Conservation (phyloP, 2,797 vertebrate genomes). For the Dipus sagitta region DNA sequence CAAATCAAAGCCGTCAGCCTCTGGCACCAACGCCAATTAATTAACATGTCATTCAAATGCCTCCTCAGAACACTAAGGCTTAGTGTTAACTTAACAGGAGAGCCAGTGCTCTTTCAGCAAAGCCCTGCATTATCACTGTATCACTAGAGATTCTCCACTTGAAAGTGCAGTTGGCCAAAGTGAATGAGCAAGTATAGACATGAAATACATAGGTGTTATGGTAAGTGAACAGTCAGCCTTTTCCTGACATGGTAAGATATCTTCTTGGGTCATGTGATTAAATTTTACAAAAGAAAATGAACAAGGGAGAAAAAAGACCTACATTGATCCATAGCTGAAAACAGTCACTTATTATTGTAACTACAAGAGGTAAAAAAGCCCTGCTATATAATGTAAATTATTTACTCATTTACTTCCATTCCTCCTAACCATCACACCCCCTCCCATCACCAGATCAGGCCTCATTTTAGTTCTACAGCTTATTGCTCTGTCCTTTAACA, state of each 20-base stretch:
- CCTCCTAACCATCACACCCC: neutral
- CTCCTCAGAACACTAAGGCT: conserved; percentile 87
- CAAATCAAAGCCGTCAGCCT: conserved; percentile 85
- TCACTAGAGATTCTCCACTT: conserved; percentile 87
- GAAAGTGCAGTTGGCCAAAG: conserved; percentile 85
- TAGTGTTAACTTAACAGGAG: conserved; percentile 86
- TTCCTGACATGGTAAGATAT: conserved; percentile 82
- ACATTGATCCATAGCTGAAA: conserved; percentile 67
- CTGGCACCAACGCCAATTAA: conserved; percentile 88
- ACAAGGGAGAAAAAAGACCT: conserved; percentile 32
- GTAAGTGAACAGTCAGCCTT: conserved; percentile 80
- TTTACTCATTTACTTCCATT: neutral
- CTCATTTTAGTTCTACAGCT: conserved; percentile 57
- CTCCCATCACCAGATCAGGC: neutral
- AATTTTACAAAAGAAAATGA: conserved; percentile 80
- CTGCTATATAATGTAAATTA: conserved; percentile 11
- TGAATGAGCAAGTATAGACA: conserved; percentile 82
- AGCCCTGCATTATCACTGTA: conserved; percentile 87
- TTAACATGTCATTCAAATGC: conserved; percentile 89
- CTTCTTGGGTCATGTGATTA: conserved; percentile 84
- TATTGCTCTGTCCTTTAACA: conserved; percentile 43
- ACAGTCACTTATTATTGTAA: conserved; percentile 74
- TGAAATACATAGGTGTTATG: conserved; percentile 82
- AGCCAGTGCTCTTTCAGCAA: conserved; percentile 85
- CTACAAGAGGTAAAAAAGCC: conserved; percentile 9